Evolutionary conservation across 2,888 invertebrate species (phyloP), one percentile per base, ranked within the genome.

Genomic region (Cantharis nigra): DNA sequence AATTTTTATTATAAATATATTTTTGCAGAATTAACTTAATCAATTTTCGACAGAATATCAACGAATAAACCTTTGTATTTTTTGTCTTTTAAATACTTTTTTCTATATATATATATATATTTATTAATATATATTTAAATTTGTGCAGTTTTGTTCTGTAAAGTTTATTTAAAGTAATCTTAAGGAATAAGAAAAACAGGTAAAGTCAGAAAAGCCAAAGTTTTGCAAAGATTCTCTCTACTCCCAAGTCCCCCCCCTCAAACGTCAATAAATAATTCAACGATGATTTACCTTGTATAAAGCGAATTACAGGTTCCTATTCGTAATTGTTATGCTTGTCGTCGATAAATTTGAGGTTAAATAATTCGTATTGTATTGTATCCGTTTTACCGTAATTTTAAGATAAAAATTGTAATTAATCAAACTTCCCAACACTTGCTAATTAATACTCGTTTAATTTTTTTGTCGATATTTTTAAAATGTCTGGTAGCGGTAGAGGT

Each of bases 401-500:
- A 33, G 13, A 33, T 5, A 33, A 33, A 4, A 33, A 13, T 33
- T 33, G 1, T 33, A 33, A 33, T 13, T 33, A 49, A 49, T n/a
- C 49, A 7, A 49, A 49, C 49, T n/a, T n/a, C 9, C 9, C 13
- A 33, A 49, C 49, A n/a, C n/a, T n/a, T n/a, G n/a, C n/a, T 9
- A 49, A 49, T 49, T n/a, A 49, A n/a, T n/a, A n/a, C 49, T 49
- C 2, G n/a, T 49, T 49, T 49, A 49, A n/a, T 7, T 49, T 49
- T 9, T 49, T 49, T 49, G 49, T 49, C 49, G n/a, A n/a, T n/a
- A 0, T 7, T 49, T 49, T 49, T 33, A 65, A 75, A 64, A 85
- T 84, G 84, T 81, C 83, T 69, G 80, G 82, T 70, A 81, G 82
- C 71, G 86, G 86, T 72, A 79, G 85, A 78, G 86, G 86, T 49